Evolutionary conservation across 2,888 invertebrate genomes (phyloP), one percentile per base, ranked within the genome.

Genomic region (Amiota mariae): DNA sequence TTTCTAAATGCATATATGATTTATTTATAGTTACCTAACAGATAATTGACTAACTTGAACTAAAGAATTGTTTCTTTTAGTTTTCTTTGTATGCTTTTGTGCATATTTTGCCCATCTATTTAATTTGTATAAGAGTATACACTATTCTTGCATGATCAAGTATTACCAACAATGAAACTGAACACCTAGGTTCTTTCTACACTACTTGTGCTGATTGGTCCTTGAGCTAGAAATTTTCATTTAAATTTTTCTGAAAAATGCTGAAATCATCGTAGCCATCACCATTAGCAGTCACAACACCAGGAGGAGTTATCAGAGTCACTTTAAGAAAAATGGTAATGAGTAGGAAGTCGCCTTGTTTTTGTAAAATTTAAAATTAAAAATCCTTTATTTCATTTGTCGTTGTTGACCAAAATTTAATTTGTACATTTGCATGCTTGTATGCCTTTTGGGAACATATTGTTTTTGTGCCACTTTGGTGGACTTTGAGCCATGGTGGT

Each of bases 161-260:
- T 2, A 6, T 2, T 36, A 36, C 36, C 36, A 36, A 36, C 36
- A 6, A 36, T 24, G 24, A 24, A 24, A 24, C n/a, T n/a, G n/a
- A n/a, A n/a, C n/a, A n/a, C n/a, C n/a, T 1, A 3, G 1, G 3
- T 24, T 36, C 8, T 6, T 8, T 51, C 4, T 10, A 51, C 54
- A 51, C 54, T 36, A 36, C 36, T 36, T 36, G 36, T 36, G 36
- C 36, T 54, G 51, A 63, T 47, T 68, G 67, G 63, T 46, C n/a
- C 12, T 59, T 59, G 59, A 6, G 20, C 59, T 59, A 36, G 36
- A 36, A 36, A 36, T 68, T 68, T 68, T 68, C 51, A 24, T 24
- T 68, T 68, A 54, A 68, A 68, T 68, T 68, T 68, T 54, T 68
- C 54, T 68, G 36, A 68, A 68, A 68, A 36, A 54, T 68, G 51